Evolutionary conservation across 2,113 vertebrate genomes (phyloP).

Genomic region (Pygoscelis antarcticus): DNA sequence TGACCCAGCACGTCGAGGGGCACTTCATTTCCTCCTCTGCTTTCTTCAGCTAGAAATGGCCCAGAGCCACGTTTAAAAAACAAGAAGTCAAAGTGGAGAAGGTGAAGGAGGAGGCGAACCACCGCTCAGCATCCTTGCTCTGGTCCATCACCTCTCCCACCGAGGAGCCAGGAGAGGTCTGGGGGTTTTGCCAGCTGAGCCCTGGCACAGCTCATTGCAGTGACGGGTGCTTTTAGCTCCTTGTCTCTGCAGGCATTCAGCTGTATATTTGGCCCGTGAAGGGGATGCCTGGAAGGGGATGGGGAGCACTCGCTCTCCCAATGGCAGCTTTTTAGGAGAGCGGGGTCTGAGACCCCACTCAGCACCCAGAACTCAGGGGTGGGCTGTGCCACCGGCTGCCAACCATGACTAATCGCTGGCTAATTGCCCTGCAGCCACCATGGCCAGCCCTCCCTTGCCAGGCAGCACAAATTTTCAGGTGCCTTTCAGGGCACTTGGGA

Average conservation of each 20-base stretch:
- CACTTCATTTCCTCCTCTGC: constrained; percentile 3
- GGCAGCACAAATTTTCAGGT: neutral
- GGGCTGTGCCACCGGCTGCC: neutral
- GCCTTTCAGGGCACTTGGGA: neutral
- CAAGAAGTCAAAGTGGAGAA: neutral
- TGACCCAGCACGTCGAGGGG: neutral
- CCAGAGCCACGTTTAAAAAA: neutral
- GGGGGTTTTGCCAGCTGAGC: neutral
- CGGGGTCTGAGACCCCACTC: neutral
- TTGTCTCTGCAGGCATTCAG: neutral
- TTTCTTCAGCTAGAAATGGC: neutral
- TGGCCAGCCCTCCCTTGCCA: neutral
- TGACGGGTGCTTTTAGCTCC: neutral
- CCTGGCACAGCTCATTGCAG: neutral
- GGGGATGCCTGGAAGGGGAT: neutral
- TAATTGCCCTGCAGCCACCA: neutral
- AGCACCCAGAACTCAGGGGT: neutral
- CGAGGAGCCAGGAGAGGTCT: neutral
- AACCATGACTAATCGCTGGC: neutral
- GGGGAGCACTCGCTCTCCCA: neutral
- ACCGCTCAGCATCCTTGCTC: accelerated
- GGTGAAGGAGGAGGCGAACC: neutral
- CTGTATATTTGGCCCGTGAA: neutral
- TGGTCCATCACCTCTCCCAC: neutral
- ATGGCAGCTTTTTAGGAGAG: neutral